phyloP scores from a whole-genome alignment of 2,113 vertebrate genomes.

The Ginglymostoma cirratum region DNA sequence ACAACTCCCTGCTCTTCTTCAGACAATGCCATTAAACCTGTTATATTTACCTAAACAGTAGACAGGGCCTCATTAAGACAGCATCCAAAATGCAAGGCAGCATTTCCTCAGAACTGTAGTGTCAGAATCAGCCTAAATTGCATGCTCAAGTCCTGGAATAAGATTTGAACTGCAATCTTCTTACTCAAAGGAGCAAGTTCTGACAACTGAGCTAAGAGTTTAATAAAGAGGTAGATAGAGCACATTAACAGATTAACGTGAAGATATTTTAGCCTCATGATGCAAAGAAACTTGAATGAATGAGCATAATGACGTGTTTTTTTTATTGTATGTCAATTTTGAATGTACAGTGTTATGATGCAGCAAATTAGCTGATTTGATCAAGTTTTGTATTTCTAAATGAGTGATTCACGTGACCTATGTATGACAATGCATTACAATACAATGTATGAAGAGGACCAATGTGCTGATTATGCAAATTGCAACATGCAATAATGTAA shows the following conservation, averaged over 20 bases:
- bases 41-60: background rate
- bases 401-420: background rate
- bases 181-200: background rate
- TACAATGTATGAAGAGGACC: background rate
- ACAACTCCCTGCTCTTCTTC: background rate
- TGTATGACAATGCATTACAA: background rate
- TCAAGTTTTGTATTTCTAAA: background rate
- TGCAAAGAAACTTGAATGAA: background rate
- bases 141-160: background rate
- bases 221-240: background rate
- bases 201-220: background rate
- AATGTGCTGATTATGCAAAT: background rate
- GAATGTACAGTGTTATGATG: background rate
- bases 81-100: background rate
- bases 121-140: background rate
- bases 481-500: background rate
- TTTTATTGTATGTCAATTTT: background rate
- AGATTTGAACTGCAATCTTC: background rate
- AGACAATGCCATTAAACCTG: background rate
- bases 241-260: background rate
- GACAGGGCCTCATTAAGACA: background rate
- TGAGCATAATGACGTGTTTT: background rate
- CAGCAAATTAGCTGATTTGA: background rate
- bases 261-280: background rate
- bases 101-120: background rate